Evolutionary conservation across 2,888 invertebrate genomes (phyloP).

Genomic region (Drosophila algonquin): DNA sequence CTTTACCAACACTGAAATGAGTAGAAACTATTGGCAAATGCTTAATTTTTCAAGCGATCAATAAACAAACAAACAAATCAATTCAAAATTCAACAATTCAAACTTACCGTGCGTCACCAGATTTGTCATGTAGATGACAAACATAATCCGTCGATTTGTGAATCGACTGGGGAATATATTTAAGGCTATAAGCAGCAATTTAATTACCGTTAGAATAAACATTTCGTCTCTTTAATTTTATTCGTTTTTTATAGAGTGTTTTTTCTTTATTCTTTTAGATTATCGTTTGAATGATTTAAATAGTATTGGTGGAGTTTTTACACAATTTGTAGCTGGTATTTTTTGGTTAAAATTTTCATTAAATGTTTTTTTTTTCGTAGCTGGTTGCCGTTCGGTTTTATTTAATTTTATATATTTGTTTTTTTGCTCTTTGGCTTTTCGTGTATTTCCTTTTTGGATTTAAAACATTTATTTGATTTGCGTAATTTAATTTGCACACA

Average conservation of each 20-base stretch:
- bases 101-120: conserved; percentile 84
- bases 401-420: background rate
- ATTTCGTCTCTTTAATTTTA: conserved; percentile 62
- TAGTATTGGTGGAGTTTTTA: conserved; percentile 44
- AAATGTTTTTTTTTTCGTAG: conserved; percentile 1
- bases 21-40: no score
- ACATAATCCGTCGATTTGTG: conserved; percentile 84
- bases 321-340: conserved; percentile 17
- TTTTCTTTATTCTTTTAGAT: conserved; percentile 17
- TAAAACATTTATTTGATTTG: conserved; percentile 71
- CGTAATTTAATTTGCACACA: conserved; percentile 79
- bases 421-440: conserved; percentile 3
- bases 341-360: conserved; percentile 32
- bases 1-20: no score
- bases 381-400: conserved; percentile 17
- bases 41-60: no score
- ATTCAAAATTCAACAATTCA: no score
- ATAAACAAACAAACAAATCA: no score
- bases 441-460: conserved; percentile 19
- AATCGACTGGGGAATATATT: conserved; percentile 84
- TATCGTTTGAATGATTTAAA: conserved; percentile 3
- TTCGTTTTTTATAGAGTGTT: background rate
- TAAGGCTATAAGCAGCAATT: conserved; percentile 83
- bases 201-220: conserved; percentile 84
- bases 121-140: conserved; percentile 84